Percentiles rank a stretch among this genome's conserved stretches.
Evolutionary conservation across 2,797 vertebrate species (phyloP).

Genomic region (Mus caroli): DNA sequence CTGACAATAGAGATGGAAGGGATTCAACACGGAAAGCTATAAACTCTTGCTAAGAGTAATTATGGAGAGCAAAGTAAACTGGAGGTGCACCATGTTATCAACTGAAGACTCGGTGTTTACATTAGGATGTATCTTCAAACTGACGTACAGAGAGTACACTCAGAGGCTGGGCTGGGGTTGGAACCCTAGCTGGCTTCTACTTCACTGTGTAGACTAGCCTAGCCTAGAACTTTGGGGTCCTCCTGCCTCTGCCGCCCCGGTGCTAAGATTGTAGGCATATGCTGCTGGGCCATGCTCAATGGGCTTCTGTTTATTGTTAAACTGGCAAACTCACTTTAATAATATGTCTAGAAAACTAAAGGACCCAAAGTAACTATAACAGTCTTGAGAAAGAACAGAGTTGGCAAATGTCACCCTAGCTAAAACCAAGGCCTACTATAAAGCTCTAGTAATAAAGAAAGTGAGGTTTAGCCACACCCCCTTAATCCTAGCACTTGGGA

Average conservation of each 20-base stretch:
- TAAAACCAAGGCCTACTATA: conserved; percentile 4
- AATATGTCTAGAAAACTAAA: conserved; percentile 19
- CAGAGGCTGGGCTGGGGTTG: not conserved
- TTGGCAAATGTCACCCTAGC: not conserved
- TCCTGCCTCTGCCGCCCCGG: not conserved
- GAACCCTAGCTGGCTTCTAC: not conserved
- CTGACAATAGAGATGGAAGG: not conserved
- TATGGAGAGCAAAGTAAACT: not conserved
- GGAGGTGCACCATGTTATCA: not conserved
- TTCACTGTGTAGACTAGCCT: not conserved
- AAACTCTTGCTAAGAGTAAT: conserved; percentile 12
- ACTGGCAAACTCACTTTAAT: conserved; percentile 35
- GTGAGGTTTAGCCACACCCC: not conserved
- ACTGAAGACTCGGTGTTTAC: not conserved
- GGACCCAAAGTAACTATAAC: not conserved
- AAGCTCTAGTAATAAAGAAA: conserved; percentile 4
- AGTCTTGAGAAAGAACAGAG: conserved; percentile 35
- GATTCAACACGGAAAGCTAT: conserved; percentile 10
- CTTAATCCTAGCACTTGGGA: not conserved
- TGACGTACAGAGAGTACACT: conserved; percentile 7
- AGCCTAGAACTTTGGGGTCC: not conserved
- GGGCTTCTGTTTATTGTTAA: not conserved
- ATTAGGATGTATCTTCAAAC: not conserved
- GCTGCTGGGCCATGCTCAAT: not conserved
- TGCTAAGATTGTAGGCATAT: not conserved